Evolutionary conservation across 2,888 invertebrate genomes (phyloP).

Genomic region (Dryobota labecula): DNA sequence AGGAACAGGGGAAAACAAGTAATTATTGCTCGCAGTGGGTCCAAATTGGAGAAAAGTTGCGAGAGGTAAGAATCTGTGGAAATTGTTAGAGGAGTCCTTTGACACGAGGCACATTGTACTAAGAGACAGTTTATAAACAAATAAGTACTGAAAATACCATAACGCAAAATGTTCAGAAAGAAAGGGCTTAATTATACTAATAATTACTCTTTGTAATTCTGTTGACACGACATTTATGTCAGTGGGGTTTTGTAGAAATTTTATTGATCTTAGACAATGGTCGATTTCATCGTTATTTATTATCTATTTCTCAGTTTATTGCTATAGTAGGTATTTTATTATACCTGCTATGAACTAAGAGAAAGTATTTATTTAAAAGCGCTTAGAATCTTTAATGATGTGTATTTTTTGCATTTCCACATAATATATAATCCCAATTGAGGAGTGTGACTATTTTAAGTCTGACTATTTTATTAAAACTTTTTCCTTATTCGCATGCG

Average conservation of each 20-base stretch:
- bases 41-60: too few relatives aligned
- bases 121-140: background rate
- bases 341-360: constrained; percentile 28
- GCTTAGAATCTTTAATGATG: background rate
- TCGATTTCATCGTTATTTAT: constrained; percentile 34
- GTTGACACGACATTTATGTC: constrained; percentile 1
- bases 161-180: background rate
- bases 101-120: background rate
- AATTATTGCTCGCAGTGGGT: too few relatives aligned
- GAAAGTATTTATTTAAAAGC: constrained; percentile 47
- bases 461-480: background rate
- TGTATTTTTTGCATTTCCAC: constrained; percentile 1
- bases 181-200: background rate
- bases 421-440: background rate
- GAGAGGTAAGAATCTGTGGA: too few relatives aligned
- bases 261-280: constrained; percentile 31
- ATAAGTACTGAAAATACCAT: background rate
- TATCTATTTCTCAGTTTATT: constrained; percentile 19
- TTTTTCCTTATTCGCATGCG: background rate
- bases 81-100: background rate
- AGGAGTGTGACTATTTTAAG: background rate
- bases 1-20: too few relatives aligned
- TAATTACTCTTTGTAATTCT: background rate
- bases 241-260: constrained; percentile 6
- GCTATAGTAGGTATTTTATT: constrained; percentile 20